Conservation (phyloP, 2,113 vertebrate species). For the Indri indri region DNA sequence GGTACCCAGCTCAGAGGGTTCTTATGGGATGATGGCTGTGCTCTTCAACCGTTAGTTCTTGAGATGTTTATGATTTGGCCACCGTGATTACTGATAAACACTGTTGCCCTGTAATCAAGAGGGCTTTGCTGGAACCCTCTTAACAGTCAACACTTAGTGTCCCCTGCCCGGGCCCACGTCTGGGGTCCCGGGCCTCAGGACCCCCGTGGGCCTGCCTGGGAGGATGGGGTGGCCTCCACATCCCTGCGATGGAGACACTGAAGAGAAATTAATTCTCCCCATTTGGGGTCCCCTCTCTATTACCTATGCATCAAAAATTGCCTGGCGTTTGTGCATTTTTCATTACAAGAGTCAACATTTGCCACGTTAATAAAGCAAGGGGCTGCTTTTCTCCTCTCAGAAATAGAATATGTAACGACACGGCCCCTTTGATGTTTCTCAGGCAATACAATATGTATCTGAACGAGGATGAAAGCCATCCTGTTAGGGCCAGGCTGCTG, state of each 20-base stretch:
- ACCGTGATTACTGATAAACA: background rate
- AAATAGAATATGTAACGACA: constrained; percentile 88
- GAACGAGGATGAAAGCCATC: constrained; percentile 85
- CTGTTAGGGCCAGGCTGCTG: constrained; percentile 79
- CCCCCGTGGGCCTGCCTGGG: background rate
- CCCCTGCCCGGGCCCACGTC: accelerated
- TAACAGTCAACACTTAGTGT: background rate
- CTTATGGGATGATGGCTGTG: background rate
- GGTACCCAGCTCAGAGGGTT: accelerated
- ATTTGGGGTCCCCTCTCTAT: constrained; percentile 77
- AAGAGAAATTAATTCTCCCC: constrained; percentile 77
- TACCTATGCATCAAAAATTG: constrained; percentile 89
- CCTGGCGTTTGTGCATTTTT: constrained; percentile 88
- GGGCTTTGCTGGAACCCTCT: background rate
- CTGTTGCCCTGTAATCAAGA: background rate
- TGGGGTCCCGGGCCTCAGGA: background rate
- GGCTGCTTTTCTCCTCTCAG: constrained; percentile 83
- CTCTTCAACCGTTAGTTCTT: background rate
- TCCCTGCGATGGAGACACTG: background rate
- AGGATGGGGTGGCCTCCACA: background rate
- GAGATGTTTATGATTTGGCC: background rate
- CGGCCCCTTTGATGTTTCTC: constrained; percentile 87
- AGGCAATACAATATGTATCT: constrained; percentile 89
- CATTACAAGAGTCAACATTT: constrained; percentile 89
- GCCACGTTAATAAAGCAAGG: constrained; percentile 88